These are phyloP conservation scores for Parnassius glacialis DNA, from an alignment of 2,888 invertebrate genomes.

Conservation along the genomic window DNA sequence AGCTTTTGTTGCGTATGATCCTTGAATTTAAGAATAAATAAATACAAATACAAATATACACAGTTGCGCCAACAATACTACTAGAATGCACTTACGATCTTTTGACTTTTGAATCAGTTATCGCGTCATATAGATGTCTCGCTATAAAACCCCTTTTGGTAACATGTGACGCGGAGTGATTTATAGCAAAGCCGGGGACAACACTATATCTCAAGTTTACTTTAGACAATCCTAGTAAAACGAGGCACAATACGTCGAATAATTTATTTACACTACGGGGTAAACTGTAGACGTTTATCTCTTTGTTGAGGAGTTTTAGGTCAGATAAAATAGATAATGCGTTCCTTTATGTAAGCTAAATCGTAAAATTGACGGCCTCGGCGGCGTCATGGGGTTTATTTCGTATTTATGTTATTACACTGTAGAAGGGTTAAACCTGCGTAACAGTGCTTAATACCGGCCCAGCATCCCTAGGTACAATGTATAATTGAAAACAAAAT, in stretches of 20 bases:
- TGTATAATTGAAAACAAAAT: no score
- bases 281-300: conserved; percentile 71
- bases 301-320: conserved; percentile 68
- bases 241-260: conserved; percentile 61
- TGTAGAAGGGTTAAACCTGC: conserved; percentile 36
- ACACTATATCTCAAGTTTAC: conserved; percentile 67
- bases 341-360: conserved; percentile 63
- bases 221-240: conserved; percentile 60
- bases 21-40: no score
- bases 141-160: conserved; percentile 65
- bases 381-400: conserved; percentile 61
- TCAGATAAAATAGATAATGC: conserved; percentile 75
- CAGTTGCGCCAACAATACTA: background rate
- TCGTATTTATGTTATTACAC: conserved; percentile 36
- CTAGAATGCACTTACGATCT: conserved; percentile 10
- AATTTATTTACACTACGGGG: conserved; percentile 72
- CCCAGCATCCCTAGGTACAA: background rate
- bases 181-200: conserved; percentile 55
- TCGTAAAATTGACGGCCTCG: conserved; percentile 60
- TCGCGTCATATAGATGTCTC: conserved; percentile 55
- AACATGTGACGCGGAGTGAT: conserved; percentile 66
- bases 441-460: background rate
- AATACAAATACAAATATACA: no score
- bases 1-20: no score
- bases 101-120: conserved; percentile 53